Conservation (phyloP, 2,888 invertebrate genomes). For the Spodoptera picta region DNA sequence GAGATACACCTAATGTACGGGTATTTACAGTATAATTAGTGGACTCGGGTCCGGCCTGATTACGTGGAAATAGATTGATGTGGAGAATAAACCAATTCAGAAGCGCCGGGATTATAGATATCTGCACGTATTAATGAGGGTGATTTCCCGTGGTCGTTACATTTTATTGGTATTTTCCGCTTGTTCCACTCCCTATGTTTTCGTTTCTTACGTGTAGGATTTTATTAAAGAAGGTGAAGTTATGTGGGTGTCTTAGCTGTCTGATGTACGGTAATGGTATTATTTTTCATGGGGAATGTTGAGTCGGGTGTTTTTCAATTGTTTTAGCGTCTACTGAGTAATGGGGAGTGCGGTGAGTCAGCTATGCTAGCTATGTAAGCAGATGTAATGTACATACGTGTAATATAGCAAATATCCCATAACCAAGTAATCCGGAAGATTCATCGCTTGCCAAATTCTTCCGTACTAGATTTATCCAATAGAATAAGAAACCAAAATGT, state of each 20-base stretch:
- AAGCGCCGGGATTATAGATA: constrained; percentile 46
- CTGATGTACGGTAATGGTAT: constrained; percentile 46
- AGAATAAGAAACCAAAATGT: no score
- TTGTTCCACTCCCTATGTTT: constrained; percentile 36
- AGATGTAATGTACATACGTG: no score
- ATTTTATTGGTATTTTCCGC: constrained; percentile 53
- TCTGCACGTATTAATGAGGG: constrained; percentile 50
- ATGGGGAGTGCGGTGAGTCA: no score
- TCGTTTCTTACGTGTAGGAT: constrained; percentile 34
- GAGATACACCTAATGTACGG: constrained; percentile 50
- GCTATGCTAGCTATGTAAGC: no score
- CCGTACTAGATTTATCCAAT: no score
- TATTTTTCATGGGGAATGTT: constrained; percentile 25
- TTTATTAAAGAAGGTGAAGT: constrained; percentile 37
- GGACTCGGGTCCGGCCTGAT: constrained; percentile 48
- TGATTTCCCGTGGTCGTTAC: constrained; percentile 35
- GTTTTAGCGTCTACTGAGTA: neutral
- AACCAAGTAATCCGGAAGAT: no score
- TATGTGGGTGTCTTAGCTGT: constrained; percentile 41
- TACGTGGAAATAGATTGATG: constrained; percentile 58
- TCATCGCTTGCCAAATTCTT: no score
- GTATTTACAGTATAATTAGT: constrained; percentile 58
- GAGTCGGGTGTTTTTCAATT: constrained; percentile 16
- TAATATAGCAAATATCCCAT: no score
- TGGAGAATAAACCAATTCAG: constrained; percentile 51